A percentile compares a stretch with the other conserved stretches of the same genome.
These are phyloP conservation scores for Aphelenchoides besseyi DNA, from an alignment of 1,140 invertebrate species.

Conservation along the genomic window DNA sequence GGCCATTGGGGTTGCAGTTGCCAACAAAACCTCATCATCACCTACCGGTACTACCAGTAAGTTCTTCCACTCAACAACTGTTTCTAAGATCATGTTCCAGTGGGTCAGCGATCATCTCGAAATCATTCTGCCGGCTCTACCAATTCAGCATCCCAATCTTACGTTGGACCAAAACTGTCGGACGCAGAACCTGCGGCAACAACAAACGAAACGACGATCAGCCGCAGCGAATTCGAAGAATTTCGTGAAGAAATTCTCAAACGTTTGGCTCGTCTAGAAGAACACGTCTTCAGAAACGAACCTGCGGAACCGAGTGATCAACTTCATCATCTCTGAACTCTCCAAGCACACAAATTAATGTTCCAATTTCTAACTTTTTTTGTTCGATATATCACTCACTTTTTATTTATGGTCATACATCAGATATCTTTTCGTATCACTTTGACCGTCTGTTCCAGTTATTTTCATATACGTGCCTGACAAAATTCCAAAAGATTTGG, in stretches of 20 bases:
- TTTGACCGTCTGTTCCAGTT: background rate
- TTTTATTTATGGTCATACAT: background rate
- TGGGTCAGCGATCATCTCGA: background rate
- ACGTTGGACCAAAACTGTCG: background rate
- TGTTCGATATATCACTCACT: background rate
- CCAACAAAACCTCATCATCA: background rate
- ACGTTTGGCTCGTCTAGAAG: conserved; percentile 6
- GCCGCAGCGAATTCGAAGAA: conserved; percentile 9
- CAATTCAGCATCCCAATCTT: conserved; percentile 20
- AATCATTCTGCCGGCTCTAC: conserved; percentile 19
- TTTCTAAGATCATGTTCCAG: too few species aligned
- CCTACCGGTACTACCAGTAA: background rate
- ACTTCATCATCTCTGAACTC: background rate
- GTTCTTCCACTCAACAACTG: background rate
- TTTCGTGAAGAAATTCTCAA: conserved; percentile 7
- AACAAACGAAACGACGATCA: background rate
- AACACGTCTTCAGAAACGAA: background rate
- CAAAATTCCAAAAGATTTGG: background rate
- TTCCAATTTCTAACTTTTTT: background rate
- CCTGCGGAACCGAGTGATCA: background rate
- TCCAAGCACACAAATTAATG: background rate
- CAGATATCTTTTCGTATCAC: background rate
- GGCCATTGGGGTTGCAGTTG: background rate
- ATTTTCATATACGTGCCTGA: background rate
- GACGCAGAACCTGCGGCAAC: background rate